Evolutionary conservation across 2,888 invertebrate species (phyloP).

Genomic region (Endotricha flammealis): DNA sequence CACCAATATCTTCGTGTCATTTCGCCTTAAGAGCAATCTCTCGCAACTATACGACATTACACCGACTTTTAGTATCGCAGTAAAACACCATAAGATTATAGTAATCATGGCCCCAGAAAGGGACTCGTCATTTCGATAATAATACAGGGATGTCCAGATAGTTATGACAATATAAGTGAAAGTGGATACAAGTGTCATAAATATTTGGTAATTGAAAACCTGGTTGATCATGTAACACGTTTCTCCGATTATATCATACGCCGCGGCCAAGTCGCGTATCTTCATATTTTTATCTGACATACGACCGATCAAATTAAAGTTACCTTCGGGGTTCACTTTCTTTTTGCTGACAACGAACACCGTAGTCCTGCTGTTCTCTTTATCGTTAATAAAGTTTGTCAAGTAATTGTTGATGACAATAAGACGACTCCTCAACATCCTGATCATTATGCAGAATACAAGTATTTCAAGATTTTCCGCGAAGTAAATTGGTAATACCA

Average conservation of each 20-base stretch:
- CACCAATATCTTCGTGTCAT: conserved; percentile 40
- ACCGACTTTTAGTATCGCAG: conserved; percentile 34
- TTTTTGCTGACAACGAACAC: conserved; percentile 31
- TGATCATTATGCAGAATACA: conserved; percentile 37
- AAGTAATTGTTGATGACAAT: conserved; percentile 38
- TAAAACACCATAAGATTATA: conserved; percentile 38
- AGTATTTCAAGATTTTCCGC: conserved; percentile 42
- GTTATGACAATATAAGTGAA: conserved; percentile 46
- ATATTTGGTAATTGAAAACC: conserved; percentile 49
- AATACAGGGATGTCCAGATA: conserved; percentile 45
- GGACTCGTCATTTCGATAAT: conserved; percentile 28
- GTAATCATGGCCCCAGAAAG: conserved; percentile 29
- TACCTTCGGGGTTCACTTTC: conserved; percentile 21
- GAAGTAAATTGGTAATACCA: conserved; percentile 28
- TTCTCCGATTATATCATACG: conserved; percentile 43
- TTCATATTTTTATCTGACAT: conserved; percentile 32
- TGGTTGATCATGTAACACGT: conserved; percentile 38
- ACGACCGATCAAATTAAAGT: conserved; percentile 31
- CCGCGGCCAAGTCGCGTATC: conserved; percentile 39
- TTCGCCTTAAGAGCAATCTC: conserved; percentile 34
- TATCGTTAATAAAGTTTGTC: conserved; percentile 32
- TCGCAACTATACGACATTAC: conserved; percentile 45
- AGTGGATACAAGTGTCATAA: conserved; percentile 46
- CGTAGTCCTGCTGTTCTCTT: conserved; percentile 22
- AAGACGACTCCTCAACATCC: conserved; percentile 36